Evolutionary conservation across 1,140 invertebrate species (phyloP), one percentile per base, ranked within the genome.

Genomic region (Octopus bimaculoides): DNA sequence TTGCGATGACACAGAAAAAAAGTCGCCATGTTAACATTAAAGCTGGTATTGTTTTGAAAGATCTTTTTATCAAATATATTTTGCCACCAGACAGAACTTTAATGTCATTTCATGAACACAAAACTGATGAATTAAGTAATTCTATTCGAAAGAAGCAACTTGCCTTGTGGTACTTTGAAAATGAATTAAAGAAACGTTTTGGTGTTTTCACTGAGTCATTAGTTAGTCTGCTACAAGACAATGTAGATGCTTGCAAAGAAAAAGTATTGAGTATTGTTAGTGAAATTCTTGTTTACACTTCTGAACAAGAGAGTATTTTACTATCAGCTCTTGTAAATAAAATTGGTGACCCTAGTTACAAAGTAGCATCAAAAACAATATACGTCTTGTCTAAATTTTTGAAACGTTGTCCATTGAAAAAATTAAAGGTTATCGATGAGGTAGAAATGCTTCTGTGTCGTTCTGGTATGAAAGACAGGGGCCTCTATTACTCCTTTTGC

Each of bases 401-500:
- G n/a, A 84, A 83, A 83, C 76, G 4, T 17, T 75, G 74, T 14
- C 94, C 96, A 0, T 95, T 96, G 79, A 99, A 98, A 96, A 98
- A 98, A 89, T 88, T 91, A 0, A 93, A 97, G 3, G 94, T 99
- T 52, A 91, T 97, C 5, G 91, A 92, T 56, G 96, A 99, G 91
- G 93, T 98, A 5, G 96, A 99, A 89, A 94, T 95, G 84, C 90
- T 99, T 56, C 87, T 99, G 4, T 98, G 97, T 89, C 92, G 95
- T 89, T 92, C 94, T 5, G 98, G 99, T 87, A 93, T 99, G 66
- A 92, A 93, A 2, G 90, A 92, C 6, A 93, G 94, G 80, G 95
- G 97, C 0, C 97, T 98, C 88, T 90, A 98, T 89, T 99, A 98
- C 89, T 94, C 95, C 0, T 92, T 99, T 20, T 98, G 97, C 88